Evolutionary conservation across 2,113 vertebrate genomes (phyloP).

Genomic region (Ictalurus furcatus): DNA sequence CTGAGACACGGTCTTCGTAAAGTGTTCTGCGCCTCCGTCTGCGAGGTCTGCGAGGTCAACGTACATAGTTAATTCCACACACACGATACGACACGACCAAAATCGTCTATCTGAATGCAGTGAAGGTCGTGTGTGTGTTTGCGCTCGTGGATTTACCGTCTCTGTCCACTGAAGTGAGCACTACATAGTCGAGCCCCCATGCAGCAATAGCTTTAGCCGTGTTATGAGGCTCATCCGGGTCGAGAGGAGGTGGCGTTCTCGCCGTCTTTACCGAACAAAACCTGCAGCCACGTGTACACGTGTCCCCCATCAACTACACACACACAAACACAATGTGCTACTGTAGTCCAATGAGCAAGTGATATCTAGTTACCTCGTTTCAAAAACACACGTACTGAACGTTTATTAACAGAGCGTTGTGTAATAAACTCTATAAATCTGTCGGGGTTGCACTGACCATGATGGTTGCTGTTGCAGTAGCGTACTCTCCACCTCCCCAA

Average conservation of each 20-base stretch:
- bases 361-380: not conserved
- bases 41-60: slow-evolving; percentile 77
- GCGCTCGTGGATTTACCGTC: slow-evolving; percentile 77
- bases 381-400: not conserved
- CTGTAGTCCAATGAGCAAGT: not conserved
- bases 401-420: not conserved
- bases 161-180: slow-evolving; percentile 94
- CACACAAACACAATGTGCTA: not conserved
- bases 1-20: slow-evolving; percentile 86
- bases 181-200: slow-evolving; percentile 99
- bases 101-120: not conserved
- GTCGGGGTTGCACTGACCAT: slow-evolving; percentile 79
- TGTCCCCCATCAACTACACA: slow-evolving; percentile 94
- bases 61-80: not conserved
- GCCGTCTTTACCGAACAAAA: slow-evolving; percentile 97
- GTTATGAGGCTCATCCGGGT: slow-evolving; percentile 86
- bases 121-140: not conserved
- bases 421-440: not conserved
- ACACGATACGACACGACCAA: not conserved
- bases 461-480: slow-evolving; percentile 95
- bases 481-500: slow-evolving; percentile 93
- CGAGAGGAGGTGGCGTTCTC: slow-evolving; percentile 81
- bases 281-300: slow-evolving; percentile 93
- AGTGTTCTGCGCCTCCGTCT: slow-evolving; percentile 91
- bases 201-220: slow-evolving; percentile 88